These are phyloP conservation scores for Porites lutea DNA, from an alignment of 64 coral and sea anemone species.

Conservation along the genomic window DNA sequence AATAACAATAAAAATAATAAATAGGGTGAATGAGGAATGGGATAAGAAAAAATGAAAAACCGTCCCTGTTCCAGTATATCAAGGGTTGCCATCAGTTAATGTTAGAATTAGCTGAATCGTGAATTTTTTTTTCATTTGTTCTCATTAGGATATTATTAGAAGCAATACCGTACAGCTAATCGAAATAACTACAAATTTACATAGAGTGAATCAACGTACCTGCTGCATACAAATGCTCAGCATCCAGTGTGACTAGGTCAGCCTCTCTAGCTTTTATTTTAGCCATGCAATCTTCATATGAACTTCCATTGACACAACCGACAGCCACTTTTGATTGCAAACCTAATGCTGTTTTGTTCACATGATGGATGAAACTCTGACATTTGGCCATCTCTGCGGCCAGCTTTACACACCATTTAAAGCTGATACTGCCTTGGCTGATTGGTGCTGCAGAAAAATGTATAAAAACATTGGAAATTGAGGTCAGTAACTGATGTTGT, in stretches of 20 bases:
- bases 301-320: slow-evolving; percentile 26
- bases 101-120: too few species aligned
- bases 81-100: too few species aligned
- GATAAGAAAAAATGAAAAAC: too few species aligned
- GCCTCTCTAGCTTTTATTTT: slow-evolving; percentile 47
- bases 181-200: neutral
- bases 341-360: neutral
- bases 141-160: too few species aligned
- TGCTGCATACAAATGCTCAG: slow-evolving; percentile 38
- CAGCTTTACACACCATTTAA: slow-evolving; percentile 40
- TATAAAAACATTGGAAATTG: too few species aligned
- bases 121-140: too few species aligned
- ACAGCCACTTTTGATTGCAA: neutral
- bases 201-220: slow-evolving; percentile 2
- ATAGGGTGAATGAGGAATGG: too few species aligned
- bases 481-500: too few species aligned
- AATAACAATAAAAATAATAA: too few species aligned
- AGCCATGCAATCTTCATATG: slow-evolving; percentile 55
- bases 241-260: slow-evolving; percentile 70
- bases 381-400: slow-evolving; percentile 40
- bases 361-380: slow-evolving; percentile 8
- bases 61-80: too few species aligned
- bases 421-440: neutral
- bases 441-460: too few species aligned
- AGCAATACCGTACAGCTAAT: too few species aligned